phyloP scores from a whole-genome alignment of 2,113 vertebrate species.

The Burhinus bistriatus region DNA sequence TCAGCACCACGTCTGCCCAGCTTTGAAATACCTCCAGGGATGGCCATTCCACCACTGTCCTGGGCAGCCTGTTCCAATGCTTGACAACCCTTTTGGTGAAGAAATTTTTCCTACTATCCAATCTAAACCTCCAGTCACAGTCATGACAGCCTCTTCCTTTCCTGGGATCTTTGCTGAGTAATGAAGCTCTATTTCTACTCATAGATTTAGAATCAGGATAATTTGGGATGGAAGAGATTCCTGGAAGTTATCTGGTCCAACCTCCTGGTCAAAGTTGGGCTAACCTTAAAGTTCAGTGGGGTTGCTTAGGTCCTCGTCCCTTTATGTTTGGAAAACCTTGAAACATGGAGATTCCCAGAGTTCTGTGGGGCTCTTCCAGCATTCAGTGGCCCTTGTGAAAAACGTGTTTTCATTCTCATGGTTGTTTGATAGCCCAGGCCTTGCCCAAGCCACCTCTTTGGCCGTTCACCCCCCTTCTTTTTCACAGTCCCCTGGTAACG shows the following conservation, averaged over 20 bases:
- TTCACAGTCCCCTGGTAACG: background rate
- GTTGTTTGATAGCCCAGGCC: no score
- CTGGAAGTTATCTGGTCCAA: background rate
- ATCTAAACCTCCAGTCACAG: background rate
- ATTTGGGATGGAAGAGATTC: background rate
- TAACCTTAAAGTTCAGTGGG: background rate
- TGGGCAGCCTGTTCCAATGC: no score
- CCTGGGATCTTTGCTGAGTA: background rate
- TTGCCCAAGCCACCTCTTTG: background rate
- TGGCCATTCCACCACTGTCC: no score
- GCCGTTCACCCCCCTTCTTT: background rate
- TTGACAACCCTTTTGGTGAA: no score
- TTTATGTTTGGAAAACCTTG: background rate
- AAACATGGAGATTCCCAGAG: background rate
- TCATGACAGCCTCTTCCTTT: background rate
- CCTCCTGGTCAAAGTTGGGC: background rate
- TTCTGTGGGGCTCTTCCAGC: background rate
- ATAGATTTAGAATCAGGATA: background rate
- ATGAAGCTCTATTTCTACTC: background rate
- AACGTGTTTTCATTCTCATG: rapidly evolving
- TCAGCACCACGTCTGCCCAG: no score
- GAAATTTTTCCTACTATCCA: no score
- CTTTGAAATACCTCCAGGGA: no score
- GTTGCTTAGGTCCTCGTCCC: background rate
- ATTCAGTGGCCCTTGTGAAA: background rate